These are phyloP conservation scores for Blera fallax DNA, from an alignment of 2,888 invertebrate genomes.

Conservation along the genomic window DNA sequence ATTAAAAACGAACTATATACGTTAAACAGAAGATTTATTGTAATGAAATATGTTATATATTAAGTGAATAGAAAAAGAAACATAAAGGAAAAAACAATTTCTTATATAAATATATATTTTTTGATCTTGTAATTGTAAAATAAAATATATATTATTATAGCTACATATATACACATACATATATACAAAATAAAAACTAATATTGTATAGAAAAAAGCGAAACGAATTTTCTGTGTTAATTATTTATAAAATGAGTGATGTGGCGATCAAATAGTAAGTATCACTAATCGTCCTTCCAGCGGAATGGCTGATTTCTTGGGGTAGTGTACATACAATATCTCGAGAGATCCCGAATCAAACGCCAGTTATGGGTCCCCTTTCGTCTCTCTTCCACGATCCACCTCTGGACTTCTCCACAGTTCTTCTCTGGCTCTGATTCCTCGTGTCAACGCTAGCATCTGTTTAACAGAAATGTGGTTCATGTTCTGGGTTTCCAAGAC, in stretches of 20 bases:
- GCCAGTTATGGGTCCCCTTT: too few species aligned
- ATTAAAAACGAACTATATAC: slow-evolving; percentile 30
- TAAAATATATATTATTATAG: slow-evolving; percentile 49
- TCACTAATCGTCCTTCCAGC: too few species aligned
- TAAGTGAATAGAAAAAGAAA: slow-evolving; percentile 8
- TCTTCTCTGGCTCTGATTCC: too few species aligned
- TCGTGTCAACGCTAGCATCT: too few species aligned
- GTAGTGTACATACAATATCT: too few species aligned
- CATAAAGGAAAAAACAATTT: not conserved
- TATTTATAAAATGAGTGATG: not conserved
- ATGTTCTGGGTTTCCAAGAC: too few species aligned
- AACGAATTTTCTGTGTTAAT: not conserved
- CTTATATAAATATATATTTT: slow-evolving; percentile 64
- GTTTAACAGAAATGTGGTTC: too few species aligned
- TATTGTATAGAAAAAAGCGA: slow-evolving; percentile 68
- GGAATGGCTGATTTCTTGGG: too few species aligned
- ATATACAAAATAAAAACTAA: slow-evolving; percentile 68
- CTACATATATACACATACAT: slow-evolving; percentile 60
- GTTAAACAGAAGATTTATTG: slow-evolving; percentile 33
- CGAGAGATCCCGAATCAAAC: too few species aligned
- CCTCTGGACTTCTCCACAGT: too few species aligned
- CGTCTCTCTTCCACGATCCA: too few species aligned
- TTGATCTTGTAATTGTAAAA: slow-evolving; percentile 61
- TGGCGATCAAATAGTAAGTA: too few species aligned
- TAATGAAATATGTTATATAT: slow-evolving; percentile 33